Conservation (phyloP, 2,797 vertebrate species). For the Micromesistius poutassou region DNA sequence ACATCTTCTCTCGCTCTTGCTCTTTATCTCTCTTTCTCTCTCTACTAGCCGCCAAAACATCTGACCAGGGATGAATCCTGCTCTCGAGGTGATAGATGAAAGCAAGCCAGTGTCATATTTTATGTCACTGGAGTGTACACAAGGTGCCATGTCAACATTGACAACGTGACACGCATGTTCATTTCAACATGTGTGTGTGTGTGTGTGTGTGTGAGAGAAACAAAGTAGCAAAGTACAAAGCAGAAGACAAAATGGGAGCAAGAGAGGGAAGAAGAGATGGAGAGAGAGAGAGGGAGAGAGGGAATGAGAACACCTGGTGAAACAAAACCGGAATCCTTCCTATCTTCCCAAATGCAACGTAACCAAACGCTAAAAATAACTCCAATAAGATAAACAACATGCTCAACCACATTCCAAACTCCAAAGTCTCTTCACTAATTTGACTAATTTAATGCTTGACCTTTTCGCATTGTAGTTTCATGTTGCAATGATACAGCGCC, state of each 20-base stretch:
- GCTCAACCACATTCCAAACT: neutral
- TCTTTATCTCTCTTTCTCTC: slow-evolving; percentile 33
- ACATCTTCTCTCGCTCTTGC: slow-evolving; percentile 44
- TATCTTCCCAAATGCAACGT: neutral
- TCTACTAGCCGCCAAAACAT: slow-evolving; percentile 27
- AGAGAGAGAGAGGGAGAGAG: neutral
- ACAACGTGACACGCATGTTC: neutral
- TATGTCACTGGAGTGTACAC: neutral
- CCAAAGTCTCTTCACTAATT: slow-evolving; percentile 12
- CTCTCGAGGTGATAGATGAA: slow-evolving; percentile 26
- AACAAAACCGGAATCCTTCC: neutral
- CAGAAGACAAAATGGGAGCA: neutral
- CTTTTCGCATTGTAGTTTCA: slow-evolving; percentile 49
- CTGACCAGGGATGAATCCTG: slow-evolving; percentile 30
- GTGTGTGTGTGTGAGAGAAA: neutral
- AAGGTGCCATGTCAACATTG: neutral
- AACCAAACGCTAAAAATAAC: neutral
- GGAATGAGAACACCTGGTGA: neutral
- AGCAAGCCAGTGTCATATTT: slow-evolving; percentile 2
- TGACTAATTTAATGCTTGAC: slow-evolving; percentile 37
- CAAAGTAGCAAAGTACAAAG: too few species aligned
- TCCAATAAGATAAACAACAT: neutral
- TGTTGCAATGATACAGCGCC: slow-evolving; percentile 52
- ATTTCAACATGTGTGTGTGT: neutral
- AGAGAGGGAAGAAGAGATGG: neutral